Evolutionary conservation across 2,888 invertebrate genomes (phyloP), one percentile per base, ranked within the genome.

Genomic region (Mimachlamys varia): DNA sequence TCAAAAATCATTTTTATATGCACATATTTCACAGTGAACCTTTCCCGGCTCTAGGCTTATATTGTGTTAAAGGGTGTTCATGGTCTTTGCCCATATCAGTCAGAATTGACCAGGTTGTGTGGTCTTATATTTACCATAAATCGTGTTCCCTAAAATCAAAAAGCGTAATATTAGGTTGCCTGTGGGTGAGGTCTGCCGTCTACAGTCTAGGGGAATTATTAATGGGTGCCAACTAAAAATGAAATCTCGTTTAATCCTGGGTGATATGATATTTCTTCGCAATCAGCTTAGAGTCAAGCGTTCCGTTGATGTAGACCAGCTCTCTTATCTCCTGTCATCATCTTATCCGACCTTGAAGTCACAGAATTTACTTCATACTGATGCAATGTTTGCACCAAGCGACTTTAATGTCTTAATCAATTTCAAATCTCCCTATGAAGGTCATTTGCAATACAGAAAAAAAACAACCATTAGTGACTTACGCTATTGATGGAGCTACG

Each of bases 141-240:
- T 76, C 22, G 22, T 33, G 10, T 76, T 33, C 1, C 13, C 33
- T 12, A 76, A 33, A 33, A 13, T 12, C 4, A 22, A 62, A 62
- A 62, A n/a, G 62, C 7, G 12, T 12, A 33, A 33, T 27, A 12
- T 12, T 33, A 13, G 3, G 12, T 27, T 33, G 27, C 58, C 22
- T 33, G 76, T 76, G 27, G 76, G 0, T 27, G 19, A n/a, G 58
- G 19, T 22, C 58, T 58, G 10, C n/a, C 58, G 27, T 76, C 76
- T 58, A 58, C 58, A 17, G 58, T 2, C 58, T 58, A n/a, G 58
- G 2, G n/a, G 22, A 19, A 19, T 58, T 58, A 58, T 58, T 58
- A 58, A 76, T 76, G 33, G 76, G 33, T 76, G 27, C 76, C 27
- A 76, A 76, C 76, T 76, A 76, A 76, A 76, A 76, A 76, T 76